phyloP scores from a whole-genome alignment of 2,888 invertebrate species.

The Rhamnusium bicolor region DNA sequence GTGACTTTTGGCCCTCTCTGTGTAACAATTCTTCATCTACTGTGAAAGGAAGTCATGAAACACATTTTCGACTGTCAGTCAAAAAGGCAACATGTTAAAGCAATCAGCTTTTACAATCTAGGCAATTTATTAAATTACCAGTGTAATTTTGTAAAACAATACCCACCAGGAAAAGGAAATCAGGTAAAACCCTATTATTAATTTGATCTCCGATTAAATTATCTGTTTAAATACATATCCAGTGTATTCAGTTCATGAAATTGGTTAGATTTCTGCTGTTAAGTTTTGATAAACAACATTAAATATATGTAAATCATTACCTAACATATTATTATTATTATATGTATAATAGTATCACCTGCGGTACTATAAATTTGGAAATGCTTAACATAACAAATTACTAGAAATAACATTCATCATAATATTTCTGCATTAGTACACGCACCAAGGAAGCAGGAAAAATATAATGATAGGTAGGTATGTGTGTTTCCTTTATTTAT shows the following conservation, averaged over 20 bases:
- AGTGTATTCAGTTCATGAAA: not conserved
- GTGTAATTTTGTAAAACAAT: slow-evolving; percentile 30
- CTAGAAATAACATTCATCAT: slow-evolving; percentile 53
- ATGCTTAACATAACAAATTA: slow-evolving; percentile 54
- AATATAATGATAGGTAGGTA: slow-evolving; percentile 26
- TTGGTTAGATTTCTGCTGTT: not conserved
- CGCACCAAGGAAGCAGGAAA: slow-evolving; percentile 26
- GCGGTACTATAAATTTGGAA: slow-evolving; percentile 53
- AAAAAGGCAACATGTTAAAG: slow-evolving; percentile 22
- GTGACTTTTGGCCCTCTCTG: slow-evolving; percentile 20
- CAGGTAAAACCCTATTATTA: slow-evolving; percentile 34
- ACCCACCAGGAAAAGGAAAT: slow-evolving; percentile 31
- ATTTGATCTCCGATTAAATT: slow-evolving; percentile 22
- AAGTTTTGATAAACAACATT: not conserved
- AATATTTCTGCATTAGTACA: slow-evolving; percentile 15
- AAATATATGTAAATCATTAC: slow-evolving; percentile 21
- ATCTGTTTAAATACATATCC: slow-evolving; percentile 10
- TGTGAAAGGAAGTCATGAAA: slow-evolving; percentile 36
- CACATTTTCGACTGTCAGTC: slow-evolving; percentile 31
- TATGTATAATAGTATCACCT: slow-evolving; percentile 42
- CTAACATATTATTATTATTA: slow-evolving; percentile 11
- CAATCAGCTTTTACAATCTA: slow-evolving; percentile 29
- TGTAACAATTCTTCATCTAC: slow-evolving; percentile 24
- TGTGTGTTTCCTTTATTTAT: slow-evolving; percentile 26
- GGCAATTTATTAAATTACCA: slow-evolving; percentile 33